Conservation (phyloP, 1,140 invertebrate species). For the Linepithema humile region DNA sequence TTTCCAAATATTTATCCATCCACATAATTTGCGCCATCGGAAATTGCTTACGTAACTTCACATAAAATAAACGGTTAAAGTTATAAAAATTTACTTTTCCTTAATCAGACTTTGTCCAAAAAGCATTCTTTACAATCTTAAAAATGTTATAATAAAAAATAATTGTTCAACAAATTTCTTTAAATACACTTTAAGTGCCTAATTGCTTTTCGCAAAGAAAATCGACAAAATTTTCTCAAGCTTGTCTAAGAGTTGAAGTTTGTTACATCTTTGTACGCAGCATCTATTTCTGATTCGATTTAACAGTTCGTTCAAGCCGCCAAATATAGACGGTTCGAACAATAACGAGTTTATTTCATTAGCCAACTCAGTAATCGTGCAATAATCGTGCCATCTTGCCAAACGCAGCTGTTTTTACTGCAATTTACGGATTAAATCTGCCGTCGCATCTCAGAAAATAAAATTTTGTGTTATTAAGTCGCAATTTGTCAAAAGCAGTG, state of each 20-base stretch:
- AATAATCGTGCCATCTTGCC: neutral
- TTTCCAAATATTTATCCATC: neutral
- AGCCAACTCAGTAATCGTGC: neutral
- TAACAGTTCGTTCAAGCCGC: neutral
- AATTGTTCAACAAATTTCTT: too few species aligned
- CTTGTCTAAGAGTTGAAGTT: too few species aligned
- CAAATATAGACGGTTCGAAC: neutral
- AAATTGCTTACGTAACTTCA: neutral
- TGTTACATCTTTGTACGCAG: neutral
- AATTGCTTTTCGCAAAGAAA: too few species aligned
- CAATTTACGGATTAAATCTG: neutral
- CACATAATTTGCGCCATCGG: neutral
- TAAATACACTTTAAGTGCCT: too few species aligned
- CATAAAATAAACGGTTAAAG: neutral
- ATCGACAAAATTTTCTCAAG: too few species aligned
- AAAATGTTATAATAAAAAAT: too few species aligned
- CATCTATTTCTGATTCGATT: neutral
- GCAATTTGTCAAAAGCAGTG: too few species aligned
- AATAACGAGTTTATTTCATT: neutral
- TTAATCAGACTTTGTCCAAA: too few species aligned
- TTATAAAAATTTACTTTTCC: neutral
- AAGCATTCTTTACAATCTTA: too few species aligned
- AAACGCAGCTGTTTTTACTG: neutral
- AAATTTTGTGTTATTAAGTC: too few species aligned
- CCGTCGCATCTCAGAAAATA: too few species aligned